phyloP scores from a whole-genome alignment of 2,888 invertebrate species.

The Melolontha melolontha region DNA sequence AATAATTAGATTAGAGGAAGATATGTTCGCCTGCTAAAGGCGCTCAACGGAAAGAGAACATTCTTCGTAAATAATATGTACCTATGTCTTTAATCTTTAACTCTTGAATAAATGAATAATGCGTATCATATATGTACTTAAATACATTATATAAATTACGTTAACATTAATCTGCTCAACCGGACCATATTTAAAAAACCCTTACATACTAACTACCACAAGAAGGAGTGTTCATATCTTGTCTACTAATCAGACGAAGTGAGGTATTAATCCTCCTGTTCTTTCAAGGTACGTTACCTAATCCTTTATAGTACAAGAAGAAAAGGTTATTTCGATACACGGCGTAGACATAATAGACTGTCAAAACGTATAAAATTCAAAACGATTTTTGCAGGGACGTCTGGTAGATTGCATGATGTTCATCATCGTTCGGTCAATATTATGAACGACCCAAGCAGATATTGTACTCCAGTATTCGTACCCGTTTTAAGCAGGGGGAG shows the following conservation, averaged over 20 bases:
- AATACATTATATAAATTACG: no score
- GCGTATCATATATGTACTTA: no score
- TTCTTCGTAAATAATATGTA: no score
- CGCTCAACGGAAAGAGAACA: no score
- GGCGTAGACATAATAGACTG: conserved; percentile 31
- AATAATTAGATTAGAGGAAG: no score
- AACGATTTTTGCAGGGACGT: conserved; percentile 12
- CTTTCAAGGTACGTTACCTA: conserved; percentile 20
- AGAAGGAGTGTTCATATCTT: conserved; percentile 6
- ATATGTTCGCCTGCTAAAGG: no score
- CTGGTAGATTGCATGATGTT: neutral
- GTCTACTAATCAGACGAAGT: conserved; percentile 1
- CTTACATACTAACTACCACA: conserved; percentile 2
- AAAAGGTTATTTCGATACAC: conserved; percentile 20
- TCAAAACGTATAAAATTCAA: conserved; percentile 34
- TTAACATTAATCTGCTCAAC: neutral
- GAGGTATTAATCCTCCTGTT: conserved; percentile 9
- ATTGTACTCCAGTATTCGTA: conserved; percentile 19
- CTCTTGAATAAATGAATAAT: no score
- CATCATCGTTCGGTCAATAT: conserved; percentile 1
- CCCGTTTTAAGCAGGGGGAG: conserved; percentile 29
- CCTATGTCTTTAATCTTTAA: no score
- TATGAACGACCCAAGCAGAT: neutral
- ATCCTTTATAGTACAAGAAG: conserved; percentile 14
- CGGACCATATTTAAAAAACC: neutral